phyloP scores from a whole-genome alignment of 2,888 invertebrate species.

The Cremastinae sp. region DNA sequence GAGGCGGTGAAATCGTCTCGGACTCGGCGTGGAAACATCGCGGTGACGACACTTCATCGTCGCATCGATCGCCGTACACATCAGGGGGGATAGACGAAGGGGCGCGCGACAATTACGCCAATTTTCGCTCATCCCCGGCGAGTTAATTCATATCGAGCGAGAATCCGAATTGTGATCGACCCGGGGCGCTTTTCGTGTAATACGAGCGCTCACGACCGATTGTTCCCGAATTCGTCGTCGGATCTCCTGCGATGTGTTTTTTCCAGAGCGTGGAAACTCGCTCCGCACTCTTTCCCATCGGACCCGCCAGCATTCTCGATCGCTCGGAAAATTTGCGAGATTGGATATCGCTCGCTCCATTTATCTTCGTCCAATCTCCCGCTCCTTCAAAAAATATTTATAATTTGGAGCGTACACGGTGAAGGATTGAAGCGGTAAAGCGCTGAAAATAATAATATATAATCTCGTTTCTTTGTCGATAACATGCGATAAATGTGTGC shows the following conservation, averaged over 20 bases:
- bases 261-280: slow-evolving; percentile 11
- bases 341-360: no score
- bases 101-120: slow-evolving; percentile 58
- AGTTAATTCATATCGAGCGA: slow-evolving; percentile 58
- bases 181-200: slow-evolving; percentile 26
- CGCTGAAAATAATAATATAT: no score
- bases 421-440: no score
- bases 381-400: no score
- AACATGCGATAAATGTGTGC: no score
- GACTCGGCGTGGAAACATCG: not conserved
- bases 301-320: no score
- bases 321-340: no score
- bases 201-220: slow-evolving; percentile 40
- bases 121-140: slow-evolving; percentile 55
- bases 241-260: not conserved
- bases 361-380: no score
- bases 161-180: slow-evolving; percentile 53
- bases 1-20: not conserved
- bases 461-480: no score
- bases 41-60: slow-evolving; percentile 40
- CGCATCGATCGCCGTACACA: slow-evolving; percentile 33
- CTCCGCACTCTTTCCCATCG: slow-evolving; percentile 10
- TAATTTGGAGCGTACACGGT: no score
- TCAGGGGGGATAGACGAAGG: slow-evolving; percentile 23
- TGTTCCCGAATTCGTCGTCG: slow-evolving; percentile 27